These are phyloP conservation scores for Globia sparganii DNA, from an alignment of 2,888 invertebrate genomes.

Conservation along the genomic window DNA sequence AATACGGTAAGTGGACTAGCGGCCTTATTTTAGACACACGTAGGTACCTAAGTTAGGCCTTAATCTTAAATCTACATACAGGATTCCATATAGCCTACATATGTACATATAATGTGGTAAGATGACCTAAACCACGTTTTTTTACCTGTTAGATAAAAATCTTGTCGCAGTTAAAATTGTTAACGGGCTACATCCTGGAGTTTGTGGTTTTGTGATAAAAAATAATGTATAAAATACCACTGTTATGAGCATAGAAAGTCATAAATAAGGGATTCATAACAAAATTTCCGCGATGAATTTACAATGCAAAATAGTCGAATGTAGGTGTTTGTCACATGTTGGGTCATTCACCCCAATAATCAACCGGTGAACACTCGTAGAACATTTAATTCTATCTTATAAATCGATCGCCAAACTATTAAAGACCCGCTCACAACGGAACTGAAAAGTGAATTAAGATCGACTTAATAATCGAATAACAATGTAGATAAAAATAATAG, in stretches of 20 bases:
- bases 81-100: constrained; percentile 33
- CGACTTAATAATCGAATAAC: constrained; percentile 53
- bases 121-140: constrained; percentile 44
- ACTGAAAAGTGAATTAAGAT: constrained; percentile 53
- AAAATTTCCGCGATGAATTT: constrained; percentile 68
- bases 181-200: constrained; percentile 70
- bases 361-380: constrained; percentile 56
- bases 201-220: constrained; percentile 53
- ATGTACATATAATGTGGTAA: constrained; percentile 34
- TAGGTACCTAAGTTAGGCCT: constrained; percentile 6
- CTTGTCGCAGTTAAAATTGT: constrained; percentile 58
- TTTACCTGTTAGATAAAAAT: constrained; percentile 70
- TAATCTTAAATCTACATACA: constrained; percentile 55
- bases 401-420: constrained; percentile 62
- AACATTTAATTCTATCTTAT: constrained; percentile 63
- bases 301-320: constrained; percentile 70
- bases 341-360: constrained; percentile 69
- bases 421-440: constrained; percentile 56
- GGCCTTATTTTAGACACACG: constrained; percentile 2
- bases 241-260: constrained; percentile 52
- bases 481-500: constrained; percentile 37
- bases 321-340: constrained; percentile 70
- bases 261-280: constrained; percentile 75
- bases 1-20: not conserved
- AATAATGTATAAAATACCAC: constrained; percentile 42